Conservation (phyloP, 2,888 invertebrate genomes). For the Caenorhabditis uteleia region DNA sequence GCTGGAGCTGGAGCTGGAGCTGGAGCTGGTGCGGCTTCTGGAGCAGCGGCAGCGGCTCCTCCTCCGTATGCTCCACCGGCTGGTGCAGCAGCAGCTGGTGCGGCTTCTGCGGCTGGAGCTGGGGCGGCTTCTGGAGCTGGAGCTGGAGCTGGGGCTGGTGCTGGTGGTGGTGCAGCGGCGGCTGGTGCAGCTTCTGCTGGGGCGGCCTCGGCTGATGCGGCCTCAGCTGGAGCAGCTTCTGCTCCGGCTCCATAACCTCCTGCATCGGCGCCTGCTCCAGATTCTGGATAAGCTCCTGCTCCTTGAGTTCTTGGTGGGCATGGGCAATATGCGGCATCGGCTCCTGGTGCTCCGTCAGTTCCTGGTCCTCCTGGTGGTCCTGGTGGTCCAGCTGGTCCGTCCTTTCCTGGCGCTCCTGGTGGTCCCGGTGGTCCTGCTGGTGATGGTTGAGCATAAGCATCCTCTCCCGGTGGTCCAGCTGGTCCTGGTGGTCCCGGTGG, state of each 20-base stretch:
- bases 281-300: slow-evolving; percentile 11
- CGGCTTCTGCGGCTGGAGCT: slow-evolving; percentile 1
- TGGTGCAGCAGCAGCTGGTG: slow-evolving; percentile 6
- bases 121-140: too few species aligned
- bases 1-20: slow-evolving; percentile 13
- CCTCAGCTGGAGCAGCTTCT: not conserved
- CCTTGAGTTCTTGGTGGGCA: slow-evolving; percentile 42
- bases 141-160: not conserved
- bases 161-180: not conserved
- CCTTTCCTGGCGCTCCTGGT: slow-evolving; percentile 47
- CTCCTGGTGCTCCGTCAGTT: slow-evolving; percentile 44
- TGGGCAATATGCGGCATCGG: slow-evolving; percentile 42
- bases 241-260: slow-evolving; percentile 8
- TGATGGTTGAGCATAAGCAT: slow-evolving; percentile 38
- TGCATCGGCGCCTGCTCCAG: slow-evolving; percentile 17
- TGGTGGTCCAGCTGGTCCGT: slow-evolving; percentile 40
- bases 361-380: slow-evolving; percentile 44
- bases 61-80: not conserved
- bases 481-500: slow-evolving; percentile 51
- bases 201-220: slow-evolving; percentile 2
- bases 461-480: slow-evolving; percentile 43
- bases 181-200: slow-evolving; percentile 5
- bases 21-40: slow-evolving; percentile 10
- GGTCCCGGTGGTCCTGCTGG: slow-evolving; percentile 53
- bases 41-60: slow-evolving; percentile 3